Base-by-base conservation (phyloP, 2,797 vertebrate genomes). In the Peromyscus attwateri region DNA sequence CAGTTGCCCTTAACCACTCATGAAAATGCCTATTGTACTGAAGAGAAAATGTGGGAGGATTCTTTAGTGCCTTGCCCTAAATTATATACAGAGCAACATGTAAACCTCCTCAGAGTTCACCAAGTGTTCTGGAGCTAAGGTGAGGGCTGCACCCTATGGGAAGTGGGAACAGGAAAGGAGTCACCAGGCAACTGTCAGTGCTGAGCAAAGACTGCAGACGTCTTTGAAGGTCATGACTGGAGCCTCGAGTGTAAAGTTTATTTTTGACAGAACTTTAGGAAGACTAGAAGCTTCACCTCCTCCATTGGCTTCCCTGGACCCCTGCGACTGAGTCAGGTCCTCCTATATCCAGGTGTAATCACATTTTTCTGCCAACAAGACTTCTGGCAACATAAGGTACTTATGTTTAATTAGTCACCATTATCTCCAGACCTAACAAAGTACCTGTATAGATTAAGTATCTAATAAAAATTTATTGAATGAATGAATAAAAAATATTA, bases 61-160 rank as follows among this genome's bases (percentile, higher is more conserved):
- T 87, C 57, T 49, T 76, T 21, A 75, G 57, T 37, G 92, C 31
- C 84, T 87, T 68, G 55, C 37, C 49, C 89, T 46, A 62, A 84
- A 85, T 40, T 79, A 81, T 16, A 62, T 25, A 79, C 46, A 79
- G 57, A 94, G 25, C n/a, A 71, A 5, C 27, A 93, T 3, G 40
- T 25, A 80, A 89, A 71, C 14, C 6, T 31, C 66, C 66, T 62
- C 52, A 84, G 3, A 85, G 43, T 64, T 80, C 68, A 79, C 49
- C 88, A 52, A 62, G 76, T 7, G 1, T 49, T 68, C 46, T 3
- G 57, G 82, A 46, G 43, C 43, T n/a, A 2, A 9, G 2, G 4
- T 40, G 46, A 79, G 73, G 25, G 16, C 25, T 9, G 19, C 0
- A 6, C 0, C 12, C 34, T 31, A 1, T 34, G 27, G 87, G n/a